Evolutionary conservation across 2,797 vertebrate genomes (phyloP), one percentile per base, ranked within the genome.

Genomic region (Clangula hyemalis): DNA sequence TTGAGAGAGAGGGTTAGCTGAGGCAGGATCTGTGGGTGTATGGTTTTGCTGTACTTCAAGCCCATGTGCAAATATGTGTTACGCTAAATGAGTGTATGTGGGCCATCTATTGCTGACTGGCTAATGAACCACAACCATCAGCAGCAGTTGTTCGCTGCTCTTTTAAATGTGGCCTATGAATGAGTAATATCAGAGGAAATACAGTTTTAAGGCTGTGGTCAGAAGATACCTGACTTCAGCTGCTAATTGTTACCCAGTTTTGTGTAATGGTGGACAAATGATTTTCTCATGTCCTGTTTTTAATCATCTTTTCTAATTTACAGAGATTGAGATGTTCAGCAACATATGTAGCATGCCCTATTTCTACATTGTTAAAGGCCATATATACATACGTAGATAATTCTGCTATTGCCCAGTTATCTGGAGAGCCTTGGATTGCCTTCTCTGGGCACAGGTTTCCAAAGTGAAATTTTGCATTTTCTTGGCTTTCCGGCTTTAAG

Each of bases 61-160:
- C 80, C 71, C 58, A 45, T 47, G 51, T 54, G 53, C 64, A 82
- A 87, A 65, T 90, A 87, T 56, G 92, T 90, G 32, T 92, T 92
- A 77, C 6, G 2, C 53, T 75, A 92, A 90, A 78, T 80, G 72
- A 71, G n/a, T 66, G 39, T 64, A 60, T 39, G 9, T 32, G 39
- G 41, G 27, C n/a, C 24, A 27, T 65, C 61, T 80, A 7, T 71
- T 4, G 6, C 68, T 62, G 72, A 53, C 34, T 75, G 57, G 30
- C 56, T 87, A 89, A 66, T 65, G 34, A 93, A 39, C 69, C 51
- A 87, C 78, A 65, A 39, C 54, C 79, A 21, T 90, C 72, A 80
- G 41, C 72, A 61, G 78, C 72, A 69, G 1, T 79, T 88, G 49
- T 83, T 92, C 66, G 36, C 27, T 86, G 65, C 41, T 79, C 53